Base-by-base conservation (phyloP, 1,140 invertebrate genomes). In the Drosophila ambigua region DNA sequence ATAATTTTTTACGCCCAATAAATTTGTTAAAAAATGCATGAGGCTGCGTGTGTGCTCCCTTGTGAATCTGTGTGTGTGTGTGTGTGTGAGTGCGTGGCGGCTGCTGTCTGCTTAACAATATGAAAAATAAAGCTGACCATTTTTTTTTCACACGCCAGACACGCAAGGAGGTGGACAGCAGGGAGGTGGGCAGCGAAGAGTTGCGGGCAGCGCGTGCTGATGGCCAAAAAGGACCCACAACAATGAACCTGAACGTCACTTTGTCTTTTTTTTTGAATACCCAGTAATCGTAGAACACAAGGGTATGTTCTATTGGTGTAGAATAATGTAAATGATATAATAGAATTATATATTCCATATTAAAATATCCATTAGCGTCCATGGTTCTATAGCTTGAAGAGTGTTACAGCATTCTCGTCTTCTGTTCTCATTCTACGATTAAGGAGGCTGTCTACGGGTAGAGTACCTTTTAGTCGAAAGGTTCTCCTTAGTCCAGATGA, bases 21-120 rank as follows among this genome's bases (percentile, higher is more conserved):
- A 82, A 82, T 74, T 82, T 68, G 69, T 82, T 82, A 66, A 81
- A 80, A 81, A 82, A 82, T 81, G 28, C 53, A 81, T 80, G 68
- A 67, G 62, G 46, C 64, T 81, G 60, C 58, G 48, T 54, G 52
- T 15, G 72, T 28, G 61, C 55, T 48, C 15, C 31, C 46, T 50
- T 68, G 53, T 52, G 20, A 9, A 8, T 15, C 0, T 58, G 41
- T 59, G 41, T 50, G 52, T 60, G 58, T 24, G 50, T 48, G 46
- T 63, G 58, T 41, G 23, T 15, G 23, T 23, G 2, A 28, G 13
- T 28, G 16, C 43, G 52, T 28, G 26, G 26, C 20, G 24, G 26
- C 31, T 64, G 57, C 20, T 75, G 77, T 75, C 53, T 71, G 72
- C 58, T 63, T 58, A 71, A 63, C 61, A 66, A 59, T 80, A 80